Evolutionary conservation across 2,113 vertebrate genomes (phyloP).

Genomic region (Ahaetulla prasina): DNA sequence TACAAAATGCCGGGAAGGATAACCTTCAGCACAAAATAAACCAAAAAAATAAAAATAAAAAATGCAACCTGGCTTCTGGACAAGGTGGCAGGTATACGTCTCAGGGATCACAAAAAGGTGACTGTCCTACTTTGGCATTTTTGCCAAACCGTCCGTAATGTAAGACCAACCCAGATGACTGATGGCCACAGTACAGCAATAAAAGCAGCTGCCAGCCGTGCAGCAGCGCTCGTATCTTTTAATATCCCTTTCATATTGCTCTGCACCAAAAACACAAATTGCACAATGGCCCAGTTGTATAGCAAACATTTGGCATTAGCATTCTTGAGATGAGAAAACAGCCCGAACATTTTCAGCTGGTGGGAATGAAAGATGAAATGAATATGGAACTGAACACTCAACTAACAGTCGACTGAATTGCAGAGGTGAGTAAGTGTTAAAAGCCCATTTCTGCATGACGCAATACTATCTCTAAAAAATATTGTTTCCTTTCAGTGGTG

Average conservation of each 20-base stretch:
- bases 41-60: too few species aligned
- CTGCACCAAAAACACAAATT: background rate
- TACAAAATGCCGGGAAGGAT: slow-evolving; percentile 43
- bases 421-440: background rate
- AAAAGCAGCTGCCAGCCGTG: background rate
- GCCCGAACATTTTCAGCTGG: background rate
- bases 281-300: background rate
- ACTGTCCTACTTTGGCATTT: background rate
- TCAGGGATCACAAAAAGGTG: background rate
- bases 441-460: background rate
- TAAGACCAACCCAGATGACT: background rate
- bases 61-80: slow-evolving; percentile 27
- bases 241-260: background rate
- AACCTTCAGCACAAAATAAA: slow-evolving; percentile 27
- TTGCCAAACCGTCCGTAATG: accelerated
- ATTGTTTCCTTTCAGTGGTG: too few species aligned
- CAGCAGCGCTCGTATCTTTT: background rate
- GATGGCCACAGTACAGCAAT: background rate
- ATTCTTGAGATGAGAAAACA: background rate
- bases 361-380: background rate
- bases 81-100: background rate
- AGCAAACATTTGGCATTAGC: background rate
- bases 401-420: background rate
- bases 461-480: background rate
- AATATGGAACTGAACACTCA: background rate